These are phyloP conservation scores for Drosophila borborema DNA, from an alignment of 2,888 invertebrate species.

Conservation along the genomic window DNA sequence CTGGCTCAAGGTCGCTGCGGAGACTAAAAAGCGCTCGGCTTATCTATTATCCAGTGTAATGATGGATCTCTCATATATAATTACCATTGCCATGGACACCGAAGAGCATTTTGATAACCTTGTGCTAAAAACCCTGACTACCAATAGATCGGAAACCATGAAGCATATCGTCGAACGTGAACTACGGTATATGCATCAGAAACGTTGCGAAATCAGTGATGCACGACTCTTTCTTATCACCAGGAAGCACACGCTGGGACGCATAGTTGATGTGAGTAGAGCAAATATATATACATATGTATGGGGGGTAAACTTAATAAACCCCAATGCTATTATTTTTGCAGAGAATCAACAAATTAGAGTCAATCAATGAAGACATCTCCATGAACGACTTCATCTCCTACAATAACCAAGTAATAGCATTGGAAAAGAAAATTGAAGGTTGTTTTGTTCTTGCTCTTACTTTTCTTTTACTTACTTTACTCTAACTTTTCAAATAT, in stretches of 20 bases:
- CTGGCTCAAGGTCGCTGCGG: conserved; percentile 20
- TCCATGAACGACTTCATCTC: conserved; percentile 73
- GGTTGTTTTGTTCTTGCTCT: conserved; percentile 50
- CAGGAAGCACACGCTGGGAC: conserved; percentile 65
- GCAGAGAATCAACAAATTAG: conserved; percentile 72
- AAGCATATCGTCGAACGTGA: conserved; percentile 24
- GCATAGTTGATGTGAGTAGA: conserved; percentile 61
- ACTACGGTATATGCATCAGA: conserved; percentile 46
- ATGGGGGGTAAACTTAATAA: too few relatives aligned
- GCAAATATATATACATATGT: not conserved
- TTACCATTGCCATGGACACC: conserved; percentile 6
- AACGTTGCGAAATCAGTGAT: conserved; percentile 74
- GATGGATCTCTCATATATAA: conserved; percentile 39
- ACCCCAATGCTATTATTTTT: not conserved
- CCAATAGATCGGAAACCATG: conserved; percentile 22
- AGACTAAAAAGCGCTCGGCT: conserved; percentile 29
- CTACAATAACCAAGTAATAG: conserved; percentile 75
- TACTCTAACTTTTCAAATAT: not conserved
- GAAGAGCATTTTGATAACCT: conserved; percentile 38
- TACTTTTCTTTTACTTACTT: not conserved
- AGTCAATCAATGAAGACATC: conserved; percentile 77
- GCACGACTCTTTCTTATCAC: conserved; percentile 69
- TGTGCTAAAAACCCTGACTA: conserved; percentile 10
- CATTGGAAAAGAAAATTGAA: conserved; percentile 81
- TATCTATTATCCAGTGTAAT: conserved; percentile 29